Base-by-base conservation (phyloP, 2,797 vertebrate genomes). In the Protosalanx chinensis region DNA sequence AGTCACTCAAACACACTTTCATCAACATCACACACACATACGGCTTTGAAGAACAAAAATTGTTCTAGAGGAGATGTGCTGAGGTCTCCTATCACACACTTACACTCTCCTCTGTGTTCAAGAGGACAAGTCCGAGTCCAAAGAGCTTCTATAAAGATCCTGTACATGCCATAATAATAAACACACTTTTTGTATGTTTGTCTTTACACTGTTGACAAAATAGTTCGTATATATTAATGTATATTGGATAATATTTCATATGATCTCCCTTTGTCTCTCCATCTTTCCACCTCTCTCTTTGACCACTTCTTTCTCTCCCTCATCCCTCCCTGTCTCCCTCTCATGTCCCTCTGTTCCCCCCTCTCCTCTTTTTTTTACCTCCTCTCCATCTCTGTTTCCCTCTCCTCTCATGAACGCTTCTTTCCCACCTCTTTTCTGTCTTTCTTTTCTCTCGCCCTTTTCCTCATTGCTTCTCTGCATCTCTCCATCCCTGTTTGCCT, bases 1-100 rank as follows among this genome's bases (percentile, higher is more conserved):
- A 83, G 83, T 86, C 33, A 67, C 29, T 33, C 27, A 78, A 60
- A 69, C 46, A 59, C 23, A 67, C 53, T 46, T 46, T 46, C 41
- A 65, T 49, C 64, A 18, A 20, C 57, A 60, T 23, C 41, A 12
- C 82, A 64, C 57, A n/a, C 56, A 15, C 23, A 61, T 5, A 8
- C 66, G 58, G 57, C 46, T 37, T 49, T 78, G 68, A 68, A 61
- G 59, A 61, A 61, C 59, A 61, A 61, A 61, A 27, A 20, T 20
- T 59, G n/a, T 59, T 27, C 59, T 3, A 12, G 29, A 30, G 29
- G 4, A 5, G 59, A 30, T 27, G 27, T 13, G 59, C 59, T 61
- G 20, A 63, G 61, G 15, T 33, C 30, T 71, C 63, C 30, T 64
- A 65, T 73, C 33, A 65, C 56, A 73, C 29, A 41, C 65, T 5